phyloP scores from a whole-genome alignment of 2,888 invertebrate genomes.

The Lithophane socia region DNA sequence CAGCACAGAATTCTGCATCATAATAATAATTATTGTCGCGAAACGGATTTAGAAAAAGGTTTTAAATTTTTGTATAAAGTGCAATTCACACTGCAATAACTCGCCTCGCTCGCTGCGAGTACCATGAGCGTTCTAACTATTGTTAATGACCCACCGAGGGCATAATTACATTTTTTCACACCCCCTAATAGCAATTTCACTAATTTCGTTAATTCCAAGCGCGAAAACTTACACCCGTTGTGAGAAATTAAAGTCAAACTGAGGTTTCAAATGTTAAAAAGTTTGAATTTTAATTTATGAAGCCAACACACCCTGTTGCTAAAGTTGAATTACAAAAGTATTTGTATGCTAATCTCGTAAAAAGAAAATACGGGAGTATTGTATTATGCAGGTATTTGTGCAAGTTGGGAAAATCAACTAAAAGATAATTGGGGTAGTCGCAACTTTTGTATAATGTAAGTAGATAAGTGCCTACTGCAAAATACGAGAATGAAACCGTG shows the following conservation, averaged over 20 bases:
- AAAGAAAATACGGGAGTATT: constrained; percentile 16
- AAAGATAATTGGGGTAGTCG: constrained; percentile 19
- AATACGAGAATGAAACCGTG: neutral
- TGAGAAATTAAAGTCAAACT: constrained; percentile 59
- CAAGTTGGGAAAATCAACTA: constrained; percentile 23
- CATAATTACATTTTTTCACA: constrained; percentile 87
- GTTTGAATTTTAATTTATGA: constrained; percentile 42
- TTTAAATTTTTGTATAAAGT: constrained; percentile 63
- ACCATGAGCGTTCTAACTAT: constrained; percentile 80
- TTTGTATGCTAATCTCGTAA: constrained; percentile 31
- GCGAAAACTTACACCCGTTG: constrained; percentile 64
- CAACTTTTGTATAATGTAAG: constrained; percentile 7
- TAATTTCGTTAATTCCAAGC: constrained; percentile 83
- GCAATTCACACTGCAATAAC: constrained; percentile 69
- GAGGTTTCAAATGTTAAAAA: constrained; percentile 51
- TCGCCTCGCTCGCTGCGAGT: constrained; percentile 65
- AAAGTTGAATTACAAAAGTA: constrained; percentile 41
- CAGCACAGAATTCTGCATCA: neutral
- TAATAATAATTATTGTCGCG: constrained; percentile 22
- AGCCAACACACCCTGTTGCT: constrained; percentile 18
- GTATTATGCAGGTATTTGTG: constrained; percentile 22
- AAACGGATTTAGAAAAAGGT: constrained; percentile 49
- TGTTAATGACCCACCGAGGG: constrained; percentile 88
- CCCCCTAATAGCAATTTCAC: constrained; percentile 85
- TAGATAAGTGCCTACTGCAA: neutral